Evolutionary conservation across 1,140 invertebrate genomes (phyloP).

Genomic region (Plectus sambesii): DNA sequence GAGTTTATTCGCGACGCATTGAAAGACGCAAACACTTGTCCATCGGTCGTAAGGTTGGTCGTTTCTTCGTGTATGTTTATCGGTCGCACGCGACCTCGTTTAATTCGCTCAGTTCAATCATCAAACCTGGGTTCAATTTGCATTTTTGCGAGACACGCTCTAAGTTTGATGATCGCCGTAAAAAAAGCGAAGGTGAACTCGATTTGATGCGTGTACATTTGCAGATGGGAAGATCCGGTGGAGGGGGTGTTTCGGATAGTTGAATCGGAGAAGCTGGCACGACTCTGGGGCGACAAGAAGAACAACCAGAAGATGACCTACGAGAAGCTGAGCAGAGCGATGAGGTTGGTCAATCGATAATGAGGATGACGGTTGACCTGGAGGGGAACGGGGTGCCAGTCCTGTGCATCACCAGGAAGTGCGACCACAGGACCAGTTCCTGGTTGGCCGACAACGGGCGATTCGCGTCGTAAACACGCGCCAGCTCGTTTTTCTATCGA

Average conservation of each 20-base stretch:
- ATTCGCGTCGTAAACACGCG: no score
- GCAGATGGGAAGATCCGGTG: slow-evolving; percentile 74
- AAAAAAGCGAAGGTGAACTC: not conserved
- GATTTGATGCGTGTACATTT: slow-evolving; percentile 15
- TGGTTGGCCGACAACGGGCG: no score
- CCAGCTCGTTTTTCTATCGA: no score
- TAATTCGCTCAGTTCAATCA: not conserved
- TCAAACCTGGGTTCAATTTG: not conserved
- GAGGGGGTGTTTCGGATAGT: slow-evolving; percentile 77
- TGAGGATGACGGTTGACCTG: not conserved
- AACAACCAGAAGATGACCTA: slow-evolving; percentile 83
- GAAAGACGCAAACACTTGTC: slow-evolving; percentile 62
- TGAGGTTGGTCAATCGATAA: slow-evolving; percentile 57
- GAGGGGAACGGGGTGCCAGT: no score
- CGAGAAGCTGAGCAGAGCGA: slow-evolving; percentile 79
- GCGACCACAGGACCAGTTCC: no score
- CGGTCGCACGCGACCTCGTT: not conserved
- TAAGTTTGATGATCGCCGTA: slow-evolving; percentile 50
- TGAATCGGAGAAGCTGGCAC: slow-evolving; percentile 73
- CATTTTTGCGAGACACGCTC: not conserved
- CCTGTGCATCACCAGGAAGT: no score
- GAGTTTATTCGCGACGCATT: slow-evolving; percentile 70
- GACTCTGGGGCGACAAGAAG: slow-evolving; percentile 71
- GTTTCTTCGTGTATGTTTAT: slow-evolving; percentile 10
- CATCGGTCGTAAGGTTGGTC: slow-evolving; percentile 47